phyloP scores from a whole-genome alignment of 2,888 invertebrate species.

The Agapetus fuscipes region DNA sequence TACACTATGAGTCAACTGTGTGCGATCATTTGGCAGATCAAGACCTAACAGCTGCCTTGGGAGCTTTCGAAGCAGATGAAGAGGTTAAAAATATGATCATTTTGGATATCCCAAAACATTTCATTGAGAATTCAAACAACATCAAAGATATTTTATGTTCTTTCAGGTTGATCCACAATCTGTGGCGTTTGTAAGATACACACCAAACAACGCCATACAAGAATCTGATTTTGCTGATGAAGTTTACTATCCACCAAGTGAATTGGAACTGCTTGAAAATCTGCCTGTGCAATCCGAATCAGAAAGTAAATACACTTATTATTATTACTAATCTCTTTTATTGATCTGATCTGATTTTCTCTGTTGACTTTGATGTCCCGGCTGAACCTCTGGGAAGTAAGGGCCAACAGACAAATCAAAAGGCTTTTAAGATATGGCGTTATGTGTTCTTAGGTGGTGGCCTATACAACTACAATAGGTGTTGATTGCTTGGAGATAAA shows the following conservation, averaged over 20 bases:
- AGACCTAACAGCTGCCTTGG: conserved; percentile 42
- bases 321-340: not conserved
- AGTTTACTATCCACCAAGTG: conserved; percentile 63
- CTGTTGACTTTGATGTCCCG: no score
- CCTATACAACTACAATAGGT: no score
- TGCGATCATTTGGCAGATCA: conserved; percentile 42
- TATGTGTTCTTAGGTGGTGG: no score
- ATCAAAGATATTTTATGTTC: no score
- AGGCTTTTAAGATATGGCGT: no score
- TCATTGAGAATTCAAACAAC: no score
- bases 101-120: conserved; percentile 2
- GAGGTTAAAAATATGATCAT: conserved; percentile 23
- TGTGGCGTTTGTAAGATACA: conserved; percentile 71
- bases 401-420: no score
- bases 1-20: conserved; percentile 35
- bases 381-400: no score
- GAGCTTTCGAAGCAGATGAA: conserved; percentile 40
- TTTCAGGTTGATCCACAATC: conserved; percentile 52
- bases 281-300: conserved; percentile 18
- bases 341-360: no score
- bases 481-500: no score
- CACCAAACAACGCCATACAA: conserved; percentile 48
- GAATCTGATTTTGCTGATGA: conserved; percentile 72
- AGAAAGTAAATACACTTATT: conserved; percentile 26
- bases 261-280: conserved; percentile 34